Base-by-base conservation (phyloP, 2,797 vertebrate genomes). In the Poeciliopsis gracilis region DNA sequence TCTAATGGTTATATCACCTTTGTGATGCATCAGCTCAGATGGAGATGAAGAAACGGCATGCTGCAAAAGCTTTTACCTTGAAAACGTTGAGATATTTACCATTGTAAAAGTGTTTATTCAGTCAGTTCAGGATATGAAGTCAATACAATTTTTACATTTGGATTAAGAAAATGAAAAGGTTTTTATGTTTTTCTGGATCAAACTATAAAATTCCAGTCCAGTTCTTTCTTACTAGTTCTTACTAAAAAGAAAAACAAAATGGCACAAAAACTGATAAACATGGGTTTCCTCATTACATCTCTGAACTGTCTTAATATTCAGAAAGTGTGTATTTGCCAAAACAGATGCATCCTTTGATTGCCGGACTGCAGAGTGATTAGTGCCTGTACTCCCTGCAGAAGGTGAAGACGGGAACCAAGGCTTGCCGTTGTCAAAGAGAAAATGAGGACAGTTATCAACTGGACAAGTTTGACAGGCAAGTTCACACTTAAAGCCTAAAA, bases 401-500 rank as follows among this genome's bases (percentile, higher is more conserved):
- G 63, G 46, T 55, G 23, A 41, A 41, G 33, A 57, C 2, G 16
- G 20, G 38, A 43, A 74, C 15, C 38, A 28, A 43, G 43, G 73
- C 28, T n/a, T 45, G 20, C 13, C 23, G 38, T 49, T 49, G 36
- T 51, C 71, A 51, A 41, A n/a, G 49, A 25, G 51, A 25, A n/a
- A 47, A 28, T 59, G 13, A 74, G n/a, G 45, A 28, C 11, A 45
- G 15, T 45, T 45, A 30, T 61, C 25, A 61, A 23, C 41, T 45
- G 55, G 55, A 61, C 38, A 30, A 51, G 46, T 38, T 18, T 67
- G 75, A 76, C 46, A 69, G 33, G 23, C 13, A 38, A 11, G 61
- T 69, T 77, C 15, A 28, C 66, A 71, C 63, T 20, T 53, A 23
- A 43, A 66, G 61, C 61, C 30, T 51, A 25, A 59, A 59, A 76